Conservation (phyloP, 2,888 invertebrate genomes). For the Pardosa pseudoannulata region DNA sequence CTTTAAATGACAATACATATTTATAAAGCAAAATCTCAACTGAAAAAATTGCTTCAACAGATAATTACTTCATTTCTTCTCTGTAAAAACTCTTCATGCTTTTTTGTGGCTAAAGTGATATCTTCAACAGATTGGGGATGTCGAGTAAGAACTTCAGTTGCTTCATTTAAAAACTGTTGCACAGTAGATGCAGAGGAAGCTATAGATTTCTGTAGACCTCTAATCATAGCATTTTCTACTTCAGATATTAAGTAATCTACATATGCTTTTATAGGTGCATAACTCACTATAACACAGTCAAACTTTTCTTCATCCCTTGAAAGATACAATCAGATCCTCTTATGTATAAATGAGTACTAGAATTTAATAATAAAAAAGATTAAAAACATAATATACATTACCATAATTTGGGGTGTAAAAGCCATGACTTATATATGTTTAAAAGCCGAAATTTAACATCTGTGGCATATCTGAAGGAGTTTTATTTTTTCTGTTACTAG, state of each 20-base stretch:
- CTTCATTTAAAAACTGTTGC: conserved; percentile 83
- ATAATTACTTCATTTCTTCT: conserved; percentile 83
- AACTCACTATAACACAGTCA: conserved; percentile 92
- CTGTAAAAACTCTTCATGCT: conserved; percentile 84
- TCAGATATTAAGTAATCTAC: conserved; percentile 93
- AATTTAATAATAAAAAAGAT: too few relatives aligned
- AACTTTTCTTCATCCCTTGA: conserved; percentile 86
- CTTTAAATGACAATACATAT: too few relatives aligned
- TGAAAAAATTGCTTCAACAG: too few relatives aligned
- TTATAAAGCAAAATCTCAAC: too few relatives aligned
- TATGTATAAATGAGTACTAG: too few relatives aligned
- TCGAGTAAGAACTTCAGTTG: conserved; percentile 82
- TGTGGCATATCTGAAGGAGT: too few relatives aligned
- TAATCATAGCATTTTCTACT: conserved; percentile 91
- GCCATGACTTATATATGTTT: too few relatives aligned
- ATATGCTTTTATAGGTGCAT: conserved; percentile 89
- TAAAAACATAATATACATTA: too few relatives aligned
- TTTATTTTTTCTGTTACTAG: too few relatives aligned
- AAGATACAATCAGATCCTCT: conserved; percentile 62
- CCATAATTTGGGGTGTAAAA: too few relatives aligned
- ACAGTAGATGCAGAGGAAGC: conserved; percentile 83
- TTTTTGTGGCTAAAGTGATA: conserved; percentile 86
- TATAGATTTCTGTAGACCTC: conserved; percentile 85
- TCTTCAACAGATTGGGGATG: conserved; percentile 90
- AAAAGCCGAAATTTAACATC: too few relatives aligned